These are phyloP conservation scores for Laticauda colubrina DNA, from an alignment of 2,113 vertebrate species.

Conservation along the genomic window DNA sequence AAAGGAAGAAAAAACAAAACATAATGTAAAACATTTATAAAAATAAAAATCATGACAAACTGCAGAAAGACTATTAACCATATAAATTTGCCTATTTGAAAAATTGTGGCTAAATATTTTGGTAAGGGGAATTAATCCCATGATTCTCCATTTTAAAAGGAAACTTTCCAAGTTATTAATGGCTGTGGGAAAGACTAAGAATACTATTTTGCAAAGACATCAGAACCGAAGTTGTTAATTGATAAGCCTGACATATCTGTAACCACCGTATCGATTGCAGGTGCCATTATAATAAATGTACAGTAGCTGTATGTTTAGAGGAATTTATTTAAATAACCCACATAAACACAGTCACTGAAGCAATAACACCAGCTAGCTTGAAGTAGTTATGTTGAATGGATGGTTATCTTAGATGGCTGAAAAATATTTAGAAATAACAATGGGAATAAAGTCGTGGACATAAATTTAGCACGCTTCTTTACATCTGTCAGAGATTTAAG, in stretches of 20 bases:
- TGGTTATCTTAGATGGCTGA: conserved; percentile 48
- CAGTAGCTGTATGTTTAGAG: conserved; percentile 50
- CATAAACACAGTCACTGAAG: conserved; percentile 55
- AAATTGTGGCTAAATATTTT: neutral
- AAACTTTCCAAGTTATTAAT: conserved; percentile 2
- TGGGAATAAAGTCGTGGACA: conserved; percentile 8
- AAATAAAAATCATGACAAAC: neutral
- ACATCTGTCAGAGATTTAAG: neutral
- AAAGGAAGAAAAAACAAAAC: neutral
- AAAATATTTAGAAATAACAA: conserved; percentile 36
- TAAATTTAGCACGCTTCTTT: neutral
- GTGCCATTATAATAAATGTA: conserved; percentile 52
- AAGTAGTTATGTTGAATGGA: conserved; percentile 32
- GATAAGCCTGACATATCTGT: conserved; percentile 49
- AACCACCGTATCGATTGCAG: conserved; percentile 37
- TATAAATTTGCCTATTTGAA: neutral
- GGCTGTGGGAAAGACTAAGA: conserved; percentile 20
- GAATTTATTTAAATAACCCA: conserved; percentile 71
- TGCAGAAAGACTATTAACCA: neutral
- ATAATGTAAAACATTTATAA: neutral
- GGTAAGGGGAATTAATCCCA: neutral
- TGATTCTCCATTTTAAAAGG: neutral
- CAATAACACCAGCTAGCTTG: conserved; percentile 46
- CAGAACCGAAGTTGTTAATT: conserved; percentile 52
- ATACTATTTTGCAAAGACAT: conserved; percentile 54